phyloP scores from a whole-genome alignment of 2,888 invertebrate genomes.

The Hydraecia micacea region DNA sequence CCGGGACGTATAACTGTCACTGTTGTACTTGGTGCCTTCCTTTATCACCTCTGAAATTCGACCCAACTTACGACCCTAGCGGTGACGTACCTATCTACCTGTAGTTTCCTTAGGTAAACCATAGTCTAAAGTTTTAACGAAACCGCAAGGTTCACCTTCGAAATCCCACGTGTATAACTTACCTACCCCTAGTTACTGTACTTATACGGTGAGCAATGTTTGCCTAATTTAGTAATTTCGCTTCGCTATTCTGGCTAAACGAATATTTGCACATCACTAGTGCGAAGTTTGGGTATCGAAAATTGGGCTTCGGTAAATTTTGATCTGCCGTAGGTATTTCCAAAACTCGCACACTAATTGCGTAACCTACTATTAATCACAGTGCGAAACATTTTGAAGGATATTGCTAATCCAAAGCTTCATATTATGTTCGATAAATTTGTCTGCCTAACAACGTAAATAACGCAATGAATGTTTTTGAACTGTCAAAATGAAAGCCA shows the following conservation, averaged over 20 bases:
- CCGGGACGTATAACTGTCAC: slow-evolving; percentile 22
- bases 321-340: not conserved
- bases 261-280: slow-evolving; percentile 59
- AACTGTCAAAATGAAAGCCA: not conserved
- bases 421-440: not conserved
- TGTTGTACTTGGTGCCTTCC: slow-evolving; percentile 8
- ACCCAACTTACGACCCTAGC: slow-evolving; percentile 8
- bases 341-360: not conserved
- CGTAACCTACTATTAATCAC: not conserved
- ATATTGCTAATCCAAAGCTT: not conserved
- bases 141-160: slow-evolving; percentile 50
- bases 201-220: slow-evolving; percentile 54
- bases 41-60: slow-evolving; percentile 23
- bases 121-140: slow-evolving; percentile 49
- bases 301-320: slow-evolving; percentile 28
- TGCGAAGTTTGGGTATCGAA: slow-evolving; percentile 11
- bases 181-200: slow-evolving; percentile 37
- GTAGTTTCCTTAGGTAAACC: slow-evolving; percentile 8
- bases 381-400: not conserved
- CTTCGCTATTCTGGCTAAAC: slow-evolving; percentile 44
- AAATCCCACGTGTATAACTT: slow-evolving; percentile 53
- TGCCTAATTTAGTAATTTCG: slow-evolving; percentile 60
- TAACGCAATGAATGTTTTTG: not conserved
- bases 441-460: not conserved
- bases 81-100: slow-evolving; percentile 5